A percentile compares a stretch with the other conserved stretches of the same genome.
Evolutionary conservation across 2,888 invertebrate species (phyloP).

Genomic region (Drosophila parthenogenetica): DNA sequence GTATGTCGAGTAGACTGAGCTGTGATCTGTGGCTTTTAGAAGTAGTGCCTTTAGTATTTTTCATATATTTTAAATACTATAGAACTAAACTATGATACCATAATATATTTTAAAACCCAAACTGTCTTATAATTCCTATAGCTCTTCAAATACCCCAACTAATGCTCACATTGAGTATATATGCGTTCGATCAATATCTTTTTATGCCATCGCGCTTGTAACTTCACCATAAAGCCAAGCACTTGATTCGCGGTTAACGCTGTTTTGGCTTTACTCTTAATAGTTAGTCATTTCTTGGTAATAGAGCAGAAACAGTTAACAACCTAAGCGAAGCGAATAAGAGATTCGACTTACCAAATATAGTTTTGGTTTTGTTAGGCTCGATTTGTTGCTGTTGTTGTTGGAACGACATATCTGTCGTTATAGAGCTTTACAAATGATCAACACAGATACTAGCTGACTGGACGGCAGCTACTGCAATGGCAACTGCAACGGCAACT

Average conservation of each 20-base stretch:
- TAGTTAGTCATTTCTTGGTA: conserved; percentile 33
- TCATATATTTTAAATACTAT: too few species aligned
- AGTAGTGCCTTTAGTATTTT: too few species aligned
- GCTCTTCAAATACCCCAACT: too few species aligned
- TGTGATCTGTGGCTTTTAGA: too few species aligned
- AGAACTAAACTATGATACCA: neutral
- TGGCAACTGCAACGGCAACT: conserved; percentile 42
- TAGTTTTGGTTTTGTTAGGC: conserved; percentile 36
- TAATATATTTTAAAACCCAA: neutral
- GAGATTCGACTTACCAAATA: conserved; percentile 55
- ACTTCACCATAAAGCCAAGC: conserved; percentile 20
- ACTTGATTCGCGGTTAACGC: conserved; percentile 30
- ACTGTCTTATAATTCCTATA: too few species aligned
- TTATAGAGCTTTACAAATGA: conserved; percentile 73
- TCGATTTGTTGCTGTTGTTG: conserved; percentile 40
- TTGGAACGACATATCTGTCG: conserved; percentile 69
- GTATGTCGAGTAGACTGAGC: neutral
- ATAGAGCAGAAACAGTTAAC: conserved; percentile 27
- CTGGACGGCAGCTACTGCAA: conserved; percentile 70
- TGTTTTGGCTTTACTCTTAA: conserved; percentile 18
- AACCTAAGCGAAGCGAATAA: conserved; percentile 43
- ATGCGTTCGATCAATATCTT: neutral
- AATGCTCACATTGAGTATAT: neutral
- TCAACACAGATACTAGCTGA: conserved; percentile 72
- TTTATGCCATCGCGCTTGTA: neutral